Conservation (phyloP, 2,888 invertebrate species). For the Helleia helle region DNA sequence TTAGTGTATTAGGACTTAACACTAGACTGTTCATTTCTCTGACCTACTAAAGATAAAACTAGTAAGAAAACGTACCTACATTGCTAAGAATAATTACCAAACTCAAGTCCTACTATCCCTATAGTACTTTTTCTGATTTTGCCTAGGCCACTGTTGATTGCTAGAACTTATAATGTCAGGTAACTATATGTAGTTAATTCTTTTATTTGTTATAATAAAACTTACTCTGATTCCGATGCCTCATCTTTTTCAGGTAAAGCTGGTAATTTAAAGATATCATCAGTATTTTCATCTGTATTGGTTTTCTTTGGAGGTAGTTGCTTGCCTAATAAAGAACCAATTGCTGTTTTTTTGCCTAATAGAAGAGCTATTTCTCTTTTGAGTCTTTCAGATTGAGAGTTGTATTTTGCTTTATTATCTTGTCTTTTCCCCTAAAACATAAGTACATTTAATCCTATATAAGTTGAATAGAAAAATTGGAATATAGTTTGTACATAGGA, state of each 20-base stretch:
- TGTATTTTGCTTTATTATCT: slow-evolving; percentile 79
- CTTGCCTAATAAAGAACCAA: slow-evolving; percentile 78
- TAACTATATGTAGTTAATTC: too few relatives aligned
- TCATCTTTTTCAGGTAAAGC: slow-evolving; percentile 43
- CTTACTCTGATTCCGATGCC: slow-evolving; percentile 65
- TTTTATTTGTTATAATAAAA: slow-evolving; percentile 21
- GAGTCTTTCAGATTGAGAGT: slow-evolving; percentile 81
- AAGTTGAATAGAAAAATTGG: slow-evolving; percentile 3
- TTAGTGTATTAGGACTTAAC: too few relatives aligned
- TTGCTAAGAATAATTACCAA: too few relatives aligned
- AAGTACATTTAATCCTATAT: not conserved
- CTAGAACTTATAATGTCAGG: too few relatives aligned
- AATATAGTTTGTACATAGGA: slow-evolving; percentile 6
- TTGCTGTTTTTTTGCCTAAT: slow-evolving; percentile 84
- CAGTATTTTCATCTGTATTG: slow-evolving; percentile 38
- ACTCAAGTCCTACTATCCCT: too few relatives aligned
- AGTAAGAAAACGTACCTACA: too few relatives aligned
- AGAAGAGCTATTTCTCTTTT: slow-evolving; percentile 82
- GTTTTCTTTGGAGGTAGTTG: slow-evolving; percentile 64
- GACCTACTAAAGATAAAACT: too few relatives aligned
- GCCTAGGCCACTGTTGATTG: too few relatives aligned
- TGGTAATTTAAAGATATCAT: slow-evolving; percentile 81
- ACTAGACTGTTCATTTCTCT: too few relatives aligned
- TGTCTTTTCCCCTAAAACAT: slow-evolving; percentile 81
- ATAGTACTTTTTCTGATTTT: too few relatives aligned